These are phyloP conservation scores for Pristionchus arcanus DNA, from an alignment of 2,888 invertebrate genomes.

Conservation along the genomic window DNA sequence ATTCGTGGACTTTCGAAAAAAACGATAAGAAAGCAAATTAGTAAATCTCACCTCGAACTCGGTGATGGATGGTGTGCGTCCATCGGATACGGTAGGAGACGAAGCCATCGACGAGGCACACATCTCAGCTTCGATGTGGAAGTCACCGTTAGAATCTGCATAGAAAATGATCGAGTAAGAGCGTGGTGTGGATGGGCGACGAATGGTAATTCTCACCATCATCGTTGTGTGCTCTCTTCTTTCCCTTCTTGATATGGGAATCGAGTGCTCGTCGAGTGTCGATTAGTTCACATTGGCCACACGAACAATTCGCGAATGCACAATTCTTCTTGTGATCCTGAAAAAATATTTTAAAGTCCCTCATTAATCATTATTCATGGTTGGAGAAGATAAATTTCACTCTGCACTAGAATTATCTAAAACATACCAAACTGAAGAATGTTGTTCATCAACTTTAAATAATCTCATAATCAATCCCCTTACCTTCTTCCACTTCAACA, in stretches of 20 bases:
- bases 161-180: background rate
- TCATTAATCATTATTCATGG: background rate
- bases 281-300: conserved; percentile 74
- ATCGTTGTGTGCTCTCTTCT: conserved; percentile 49
- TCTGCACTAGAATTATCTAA: too few relatives aligned
- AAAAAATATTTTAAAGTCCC: background rate
- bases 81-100: conserved; percentile 39
- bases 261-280: conserved; percentile 76
- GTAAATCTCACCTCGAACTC: conserved; percentile 35
- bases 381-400: too few relatives aligned
- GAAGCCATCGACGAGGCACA: conserved; percentile 29
- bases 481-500: conserved; percentile 77
- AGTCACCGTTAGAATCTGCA: conserved; percentile 19
- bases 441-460: background rate
- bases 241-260: conserved; percentile 72
- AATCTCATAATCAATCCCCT: background rate
- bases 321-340: conserved; percentile 77
- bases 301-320: conserved; percentile 70
- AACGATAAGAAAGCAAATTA: background rate
- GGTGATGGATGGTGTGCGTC: conserved; percentile 29
- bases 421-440: too few relatives aligned
- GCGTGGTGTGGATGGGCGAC: background rate
- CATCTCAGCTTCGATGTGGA: background rate
- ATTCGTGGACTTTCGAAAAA: background rate
- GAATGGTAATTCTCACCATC: conserved; percentile 2